These are phyloP conservation scores for Huso huso DNA, from an alignment of 2,797 vertebrate genomes.

Conservation along the genomic window DNA sequence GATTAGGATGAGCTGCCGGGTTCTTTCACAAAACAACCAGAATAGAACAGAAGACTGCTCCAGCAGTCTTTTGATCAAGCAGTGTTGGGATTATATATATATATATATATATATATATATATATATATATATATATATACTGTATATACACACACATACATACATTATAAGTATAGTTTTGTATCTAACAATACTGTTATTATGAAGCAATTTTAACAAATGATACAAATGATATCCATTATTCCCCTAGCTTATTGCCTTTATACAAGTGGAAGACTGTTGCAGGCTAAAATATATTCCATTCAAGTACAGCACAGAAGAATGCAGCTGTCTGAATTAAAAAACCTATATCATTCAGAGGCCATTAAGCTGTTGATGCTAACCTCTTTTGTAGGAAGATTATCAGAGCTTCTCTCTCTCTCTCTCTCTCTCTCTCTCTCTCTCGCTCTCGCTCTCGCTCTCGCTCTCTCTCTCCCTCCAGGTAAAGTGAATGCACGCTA, in stretches of 20 bases:
- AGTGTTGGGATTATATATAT: no score
- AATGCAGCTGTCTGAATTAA: background rate
- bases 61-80: background rate
- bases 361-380: constrained; percentile 1
- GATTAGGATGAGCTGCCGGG: background rate
- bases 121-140: no score
- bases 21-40: constrained; percentile 2
- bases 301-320: background rate
- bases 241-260: no score
- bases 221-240: no score
- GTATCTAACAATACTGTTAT: no score
- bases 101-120: no score
- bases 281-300: background rate
- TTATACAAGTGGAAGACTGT: no score
- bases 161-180: no score
- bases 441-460: background rate
- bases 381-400: background rate
- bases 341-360: no score
- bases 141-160: no score
- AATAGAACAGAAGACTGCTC: constrained; percentile 4
- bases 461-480: constrained; percentile 7
- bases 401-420: background rate
- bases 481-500: constrained; percentile 22
- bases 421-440: background rate
- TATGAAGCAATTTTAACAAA: no score